These are phyloP conservation scores for Forpus xanthops DNA, from an alignment of 2,797 vertebrate genomes.

Conservation along the genomic window DNA sequence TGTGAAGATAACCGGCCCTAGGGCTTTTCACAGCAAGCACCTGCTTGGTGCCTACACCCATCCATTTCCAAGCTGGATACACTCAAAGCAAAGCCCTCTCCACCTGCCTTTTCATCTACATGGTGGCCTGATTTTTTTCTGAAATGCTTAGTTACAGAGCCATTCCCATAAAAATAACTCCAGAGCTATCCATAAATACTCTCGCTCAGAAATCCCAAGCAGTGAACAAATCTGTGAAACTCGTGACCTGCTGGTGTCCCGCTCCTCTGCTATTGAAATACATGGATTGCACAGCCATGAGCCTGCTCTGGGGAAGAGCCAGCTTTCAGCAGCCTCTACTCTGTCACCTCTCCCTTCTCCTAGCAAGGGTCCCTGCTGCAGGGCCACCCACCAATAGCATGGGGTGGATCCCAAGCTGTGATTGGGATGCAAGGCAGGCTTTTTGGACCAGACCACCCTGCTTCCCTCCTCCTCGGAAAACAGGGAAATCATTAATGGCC, in stretches of 20 bases:
- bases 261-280: not conserved
- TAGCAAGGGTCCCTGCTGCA: accelerated
- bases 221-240: constrained; percentile 41
- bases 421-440: not conserved
- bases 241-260: constrained; percentile 29
- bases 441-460: not conserved
- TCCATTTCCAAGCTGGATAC: not conserved
- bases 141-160: constrained; percentile 44
- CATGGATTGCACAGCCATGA: not conserved
- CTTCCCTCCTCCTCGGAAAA: not conserved
- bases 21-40: not conserved
- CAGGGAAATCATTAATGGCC: not conserved
- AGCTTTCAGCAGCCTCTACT: not conserved
- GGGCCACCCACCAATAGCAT: not conserved
- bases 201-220: constrained; percentile 33
- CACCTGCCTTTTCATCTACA: constrained; percentile 48
- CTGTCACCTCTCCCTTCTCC: not conserved
- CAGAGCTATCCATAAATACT: constrained; percentile 55
- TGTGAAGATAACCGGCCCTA: not conserved
- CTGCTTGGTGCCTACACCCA: not conserved
- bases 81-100: not conserved
- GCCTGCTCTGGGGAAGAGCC: not conserved
- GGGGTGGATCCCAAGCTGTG: accelerated
- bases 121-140: constrained; percentile 34
- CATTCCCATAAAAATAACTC: constrained; percentile 44